Percentiles rank a stretch among this genome's conserved stretches.
Evolutionary conservation across 2,888 invertebrate species (phyloP).

Genomic region (Trichopria drosophilae): DNA sequence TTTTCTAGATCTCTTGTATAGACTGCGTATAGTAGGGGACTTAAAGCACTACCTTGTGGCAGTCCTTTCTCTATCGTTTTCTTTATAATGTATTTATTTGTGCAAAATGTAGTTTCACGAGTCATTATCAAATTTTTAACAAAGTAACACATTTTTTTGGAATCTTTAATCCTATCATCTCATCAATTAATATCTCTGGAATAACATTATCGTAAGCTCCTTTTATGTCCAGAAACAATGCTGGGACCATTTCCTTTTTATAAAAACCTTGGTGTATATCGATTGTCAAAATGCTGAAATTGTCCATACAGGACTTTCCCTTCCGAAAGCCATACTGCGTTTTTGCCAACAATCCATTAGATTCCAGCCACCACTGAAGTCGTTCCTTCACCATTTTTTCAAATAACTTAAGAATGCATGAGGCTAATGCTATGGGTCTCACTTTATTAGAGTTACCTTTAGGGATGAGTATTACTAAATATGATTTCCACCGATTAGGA

Average conservation of each 20-base stretch:
- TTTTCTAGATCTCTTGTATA: neutral
- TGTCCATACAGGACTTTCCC: conserved; percentile 24
- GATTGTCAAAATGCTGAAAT: conserved; percentile 10
- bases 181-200: conserved; percentile 20
- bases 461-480: conserved; percentile 29
- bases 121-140: conserved; percentile 18
- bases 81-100: neutral
- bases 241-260: conserved; percentile 12
- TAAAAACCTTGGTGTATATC: conserved; percentile 20
- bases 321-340: conserved; percentile 29
- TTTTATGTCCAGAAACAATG: conserved; percentile 24
- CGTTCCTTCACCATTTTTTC: conserved; percentile 26
- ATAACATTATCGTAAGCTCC: conserved; percentile 29
- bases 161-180: conserved; percentile 11
- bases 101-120: too few species aligned
- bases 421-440: conserved; percentile 29
- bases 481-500: conserved; percentile 25
- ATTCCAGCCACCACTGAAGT: conserved; percentile 23
- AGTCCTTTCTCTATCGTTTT: neutral
- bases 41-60: neutral
- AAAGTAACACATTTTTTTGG: conserved; percentile 21
- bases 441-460: conserved; percentile 24
- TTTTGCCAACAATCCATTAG: conserved; percentile 2
- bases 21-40: neutral
- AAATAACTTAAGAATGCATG: conserved; percentile 25